Percentiles rank a stretch among this genome's conserved stretches.
Evolutionary conservation across 2,797 vertebrate species (phyloP).

Genomic region (Echiichthys vipera): DNA sequence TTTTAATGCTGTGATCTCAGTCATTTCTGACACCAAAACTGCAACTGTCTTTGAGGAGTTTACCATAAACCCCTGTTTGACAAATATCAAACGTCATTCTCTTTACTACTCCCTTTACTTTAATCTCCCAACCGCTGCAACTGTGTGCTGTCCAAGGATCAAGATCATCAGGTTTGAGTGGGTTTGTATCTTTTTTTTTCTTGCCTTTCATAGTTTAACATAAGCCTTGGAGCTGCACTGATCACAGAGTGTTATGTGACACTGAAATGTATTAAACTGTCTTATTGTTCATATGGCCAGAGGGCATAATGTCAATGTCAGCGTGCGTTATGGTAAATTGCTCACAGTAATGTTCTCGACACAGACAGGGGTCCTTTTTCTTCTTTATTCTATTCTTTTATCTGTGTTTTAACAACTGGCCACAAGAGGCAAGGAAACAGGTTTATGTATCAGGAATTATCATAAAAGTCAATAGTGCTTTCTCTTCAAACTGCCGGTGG

Average conservation of each 20-base stretch:
- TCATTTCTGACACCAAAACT: background rate
- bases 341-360: background rate
- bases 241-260: conserved; percentile 35
- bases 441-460: background rate
- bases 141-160: conserved; percentile 22
- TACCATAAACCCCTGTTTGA: conserved; percentile 33
- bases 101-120: conserved; percentile 17
- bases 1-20: conserved; percentile 1
- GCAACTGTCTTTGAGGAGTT: conserved; percentile 21
- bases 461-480: background rate
- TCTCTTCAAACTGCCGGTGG: background rate
- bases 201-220: conserved; percentile 9
- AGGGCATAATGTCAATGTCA: conserved; percentile 8
- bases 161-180: conserved; percentile 4
- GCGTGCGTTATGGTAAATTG: conserved; percentile 18
- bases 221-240: conserved; percentile 24
- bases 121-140: background rate
- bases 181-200: conserved; percentile 19
- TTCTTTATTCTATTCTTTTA: conserved; percentile 4
- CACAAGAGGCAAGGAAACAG: background rate
- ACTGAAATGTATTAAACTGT: conserved; percentile 20
- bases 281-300: conserved; percentile 1
- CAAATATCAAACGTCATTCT: conserved; percentile 14
- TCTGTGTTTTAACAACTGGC: conserved; percentile 3
- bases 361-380: background rate